These are phyloP conservation scores for Melieria omissa DNA, from an alignment of 2,888 invertebrate species.

Conservation along the genomic window DNA sequence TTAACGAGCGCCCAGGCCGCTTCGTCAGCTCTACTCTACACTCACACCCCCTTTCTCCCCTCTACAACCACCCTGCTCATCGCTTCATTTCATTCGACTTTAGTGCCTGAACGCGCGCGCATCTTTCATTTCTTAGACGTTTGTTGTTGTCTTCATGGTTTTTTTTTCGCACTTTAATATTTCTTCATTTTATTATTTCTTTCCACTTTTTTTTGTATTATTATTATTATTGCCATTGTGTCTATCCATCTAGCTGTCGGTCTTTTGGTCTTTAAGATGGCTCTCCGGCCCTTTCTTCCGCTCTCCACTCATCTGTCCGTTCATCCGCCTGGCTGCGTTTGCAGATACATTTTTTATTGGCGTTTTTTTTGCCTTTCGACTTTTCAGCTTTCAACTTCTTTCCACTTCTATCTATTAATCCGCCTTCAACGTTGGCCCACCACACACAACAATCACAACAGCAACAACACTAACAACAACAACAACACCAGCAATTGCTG, in stretches of 20 bases:
- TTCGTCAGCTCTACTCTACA: too few species aligned
- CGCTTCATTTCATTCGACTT: neutral
- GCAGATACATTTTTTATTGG: neutral
- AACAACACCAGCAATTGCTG: too few species aligned
- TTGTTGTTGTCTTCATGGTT: too few species aligned
- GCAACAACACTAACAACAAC: too few species aligned
- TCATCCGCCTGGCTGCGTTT: too few species aligned
- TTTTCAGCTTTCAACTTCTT: neutral
- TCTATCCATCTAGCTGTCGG: constrained; percentile 2
- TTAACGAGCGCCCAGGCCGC: constrained; percentile 14
- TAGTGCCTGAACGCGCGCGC: neutral
- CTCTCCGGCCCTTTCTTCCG: too few species aligned
- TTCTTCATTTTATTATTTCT: constrained; percentile 6
- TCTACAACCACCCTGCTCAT: neutral
- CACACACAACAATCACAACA: too few species aligned
- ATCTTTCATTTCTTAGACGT: too few species aligned
- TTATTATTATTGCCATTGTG: neutral
- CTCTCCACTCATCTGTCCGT: neutral
- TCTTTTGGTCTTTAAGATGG: neutral
- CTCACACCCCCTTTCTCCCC: too few species aligned
- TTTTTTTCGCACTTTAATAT: neutral
- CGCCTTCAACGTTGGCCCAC: constrained; percentile 7
- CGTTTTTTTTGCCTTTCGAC: constrained; percentile 12
- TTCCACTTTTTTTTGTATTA: neutral
- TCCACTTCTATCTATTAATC: constrained; percentile 17